phyloP scores from a whole-genome alignment of 2,888 invertebrate species.

The Eristalis tenax region DNA sequence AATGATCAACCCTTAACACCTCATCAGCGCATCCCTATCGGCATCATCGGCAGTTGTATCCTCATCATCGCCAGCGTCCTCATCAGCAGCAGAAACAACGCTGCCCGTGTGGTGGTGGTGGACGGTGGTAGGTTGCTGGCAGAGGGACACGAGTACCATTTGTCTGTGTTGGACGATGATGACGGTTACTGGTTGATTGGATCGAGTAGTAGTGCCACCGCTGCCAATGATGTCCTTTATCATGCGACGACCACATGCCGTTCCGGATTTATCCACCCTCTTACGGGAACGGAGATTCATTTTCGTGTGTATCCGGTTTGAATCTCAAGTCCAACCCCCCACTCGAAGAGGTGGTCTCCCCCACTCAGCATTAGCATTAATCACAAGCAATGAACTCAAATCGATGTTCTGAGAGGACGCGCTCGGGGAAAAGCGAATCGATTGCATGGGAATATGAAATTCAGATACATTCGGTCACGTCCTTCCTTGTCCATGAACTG shows the following conservation, averaged over 20 bases:
- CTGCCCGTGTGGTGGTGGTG: neutral
- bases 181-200: slow-evolving; percentile 69
- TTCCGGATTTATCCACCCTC: slow-evolving; percentile 53
- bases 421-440: slow-evolving; percentile 19
- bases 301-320: slow-evolving; percentile 51
- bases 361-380: slow-evolving; percentile 51
- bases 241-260: slow-evolving; percentile 64
- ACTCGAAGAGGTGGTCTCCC: neutral
- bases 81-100: slow-evolving; percentile 60
- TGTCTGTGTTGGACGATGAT: slow-evolving; percentile 56
- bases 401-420: slow-evolving; percentile 24
- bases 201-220: slow-evolving; percentile 10
- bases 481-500: slow-evolving; percentile 5
- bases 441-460: slow-evolving; percentile 25
- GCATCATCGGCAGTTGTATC: slow-evolving; percentile 46
- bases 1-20: slow-evolving; percentile 72
- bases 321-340: neutral
- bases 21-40: slow-evolving; percentile 66
- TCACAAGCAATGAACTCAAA: slow-evolving; percentile 63
- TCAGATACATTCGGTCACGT: slow-evolving; percentile 29
- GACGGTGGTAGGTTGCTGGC: neutral
- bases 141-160: slow-evolving; percentile 38
- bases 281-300: slow-evolving; percentile 39
- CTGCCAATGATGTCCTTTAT: slow-evolving; percentile 63
- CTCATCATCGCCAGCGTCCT: slow-evolving; percentile 45